Evolutionary conservation across 2,797 vertebrate species (phyloP), one percentile per base, ranked within the genome.

Genomic region (Epinephelus malabaricus): DNA sequence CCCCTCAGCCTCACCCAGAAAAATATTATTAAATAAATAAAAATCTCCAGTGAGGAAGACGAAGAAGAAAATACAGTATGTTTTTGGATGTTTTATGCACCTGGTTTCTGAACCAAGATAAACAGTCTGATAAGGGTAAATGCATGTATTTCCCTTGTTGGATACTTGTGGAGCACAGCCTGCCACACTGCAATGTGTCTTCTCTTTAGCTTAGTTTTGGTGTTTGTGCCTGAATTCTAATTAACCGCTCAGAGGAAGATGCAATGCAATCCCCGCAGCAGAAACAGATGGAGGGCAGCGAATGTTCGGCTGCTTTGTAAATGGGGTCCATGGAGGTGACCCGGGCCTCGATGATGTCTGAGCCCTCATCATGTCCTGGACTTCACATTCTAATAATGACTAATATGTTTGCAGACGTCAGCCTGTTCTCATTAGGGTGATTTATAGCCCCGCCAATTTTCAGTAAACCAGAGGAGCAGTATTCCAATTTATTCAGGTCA

Each of bases 311-410:
- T 71, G 49, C 75, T 78, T 46, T 38, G 54, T 86, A 75, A 87
- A 81, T 51, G 69, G 61, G 73, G 76, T 81, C 51, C 9, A 3
- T 10, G 9, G 47, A 23, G n/a, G 51, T 76, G 84, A 81, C 73
- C 85, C 49, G 0, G 23, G 49, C 79, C 6, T 73, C 45, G 30
- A 70, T 19, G 77, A 46, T 25, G 79, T 75, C 84, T 61, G 38
- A 73, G 83, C 69, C 79, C 82, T 84, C 80, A 55, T 76, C 83
- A 40, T 88, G 83, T 89, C 87, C 71, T 2, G 79, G 82, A 87
- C 81, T 84, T 82, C 71, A 65, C 72, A 51, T 84, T 79, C 74
- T 89, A 90, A 94, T 89, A 81, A 86, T 82, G 91, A 93, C 88
- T 91, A 90, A 94, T 92, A 83, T 82, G 88, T 90, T 86, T 86